Evolutionary conservation across 2,797 vertebrate species (phyloP), one percentile per base, ranked within the genome.

Genomic region (Cephalopachus bancanus): DNA sequence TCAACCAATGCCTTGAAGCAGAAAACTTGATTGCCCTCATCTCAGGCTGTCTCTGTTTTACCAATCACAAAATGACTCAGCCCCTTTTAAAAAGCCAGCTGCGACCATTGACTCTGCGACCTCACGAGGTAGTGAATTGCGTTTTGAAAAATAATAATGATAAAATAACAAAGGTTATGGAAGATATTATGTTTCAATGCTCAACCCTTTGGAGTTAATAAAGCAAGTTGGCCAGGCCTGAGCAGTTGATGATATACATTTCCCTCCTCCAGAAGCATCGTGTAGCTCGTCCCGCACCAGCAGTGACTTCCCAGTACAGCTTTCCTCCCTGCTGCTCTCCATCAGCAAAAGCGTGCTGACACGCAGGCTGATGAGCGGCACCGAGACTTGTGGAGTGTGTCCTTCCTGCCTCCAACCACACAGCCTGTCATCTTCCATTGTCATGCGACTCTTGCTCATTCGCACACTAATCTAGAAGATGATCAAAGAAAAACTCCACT

Each of bases 71-170:
- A 94, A 94, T 86, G 96, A 97, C 96, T 97, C 96, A 92, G 81
- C 84, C 90, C 74, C 72, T 85, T 96, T 97, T 95, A 89, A 97
- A 97, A 97, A 96, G 87, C 97, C 95, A 97, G 97, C 97, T 97
- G 96, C 69, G 94, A 95, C 80, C 84, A 84, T 26, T 96, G 97
- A 97, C 89, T 93, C 94, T 51, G 65, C 62, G 93, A 89, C 93
- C 72, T 94, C 98, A 95, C 65, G 71, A 3, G 75, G 97, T 51
- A 79, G 49, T 28, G 59, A 95, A 94, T 92, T 96, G 44, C 67
- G 37, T n/a, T 71, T 71, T 10, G 22, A 71, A 71, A 71, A 71
- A 71, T 81, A 92, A 94, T 95, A 90, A 97, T 86, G 93, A 94
- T 91, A 90, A 86, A 91, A 97, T 86, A 80, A 93, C 89, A 93